Evolutionary conservation across 2,797 vertebrate species (phyloP).

Genomic region (Heliangelus exortis): DNA sequence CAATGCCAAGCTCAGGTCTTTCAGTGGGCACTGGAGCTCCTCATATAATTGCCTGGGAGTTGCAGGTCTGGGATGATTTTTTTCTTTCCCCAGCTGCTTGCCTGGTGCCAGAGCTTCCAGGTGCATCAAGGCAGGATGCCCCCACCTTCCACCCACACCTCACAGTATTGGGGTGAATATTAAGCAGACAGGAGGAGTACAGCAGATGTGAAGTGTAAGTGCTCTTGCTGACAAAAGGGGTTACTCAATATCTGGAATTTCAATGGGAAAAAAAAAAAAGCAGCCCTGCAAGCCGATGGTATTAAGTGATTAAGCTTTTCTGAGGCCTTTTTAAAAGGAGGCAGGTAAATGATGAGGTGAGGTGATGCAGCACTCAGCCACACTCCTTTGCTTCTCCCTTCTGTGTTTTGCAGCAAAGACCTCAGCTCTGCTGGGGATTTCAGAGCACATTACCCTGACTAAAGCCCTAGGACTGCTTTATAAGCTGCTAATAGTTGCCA

Average conservation of each 20-base stretch:
- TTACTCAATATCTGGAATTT: neutral
- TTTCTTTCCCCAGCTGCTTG: conserved; percentile 15
- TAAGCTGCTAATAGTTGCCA: conserved; percentile 15
- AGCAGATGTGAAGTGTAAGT: conserved; percentile 1
- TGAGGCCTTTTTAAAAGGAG: neutral
- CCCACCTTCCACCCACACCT: neutral
- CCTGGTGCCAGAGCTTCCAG: conserved; percentile 35
- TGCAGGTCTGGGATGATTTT: conserved; percentile 2
- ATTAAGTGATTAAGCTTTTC: conserved; percentile 19
- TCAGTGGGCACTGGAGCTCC: rapidly evolving
- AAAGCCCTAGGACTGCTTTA: conserved; percentile 1
- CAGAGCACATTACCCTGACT: neutral
- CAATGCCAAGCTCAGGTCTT: neutral
- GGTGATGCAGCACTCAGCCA: neutral
- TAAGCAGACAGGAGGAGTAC: conserved; percentile 15
- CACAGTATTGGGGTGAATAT: neutral
- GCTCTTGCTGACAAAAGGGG: neutral
- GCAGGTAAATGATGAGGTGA: neutral
- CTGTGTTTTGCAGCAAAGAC: neutral
- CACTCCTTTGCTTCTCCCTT: neutral
- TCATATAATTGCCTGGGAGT: neutral
- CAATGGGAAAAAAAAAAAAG: neutral
- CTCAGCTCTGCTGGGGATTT: neutral
- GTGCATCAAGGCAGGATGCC: conserved; percentile 32
- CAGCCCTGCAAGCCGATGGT: neutral